Base-by-base conservation (phyloP, 2,888 invertebrate genomes). In the Drosophila picticornis region DNA sequence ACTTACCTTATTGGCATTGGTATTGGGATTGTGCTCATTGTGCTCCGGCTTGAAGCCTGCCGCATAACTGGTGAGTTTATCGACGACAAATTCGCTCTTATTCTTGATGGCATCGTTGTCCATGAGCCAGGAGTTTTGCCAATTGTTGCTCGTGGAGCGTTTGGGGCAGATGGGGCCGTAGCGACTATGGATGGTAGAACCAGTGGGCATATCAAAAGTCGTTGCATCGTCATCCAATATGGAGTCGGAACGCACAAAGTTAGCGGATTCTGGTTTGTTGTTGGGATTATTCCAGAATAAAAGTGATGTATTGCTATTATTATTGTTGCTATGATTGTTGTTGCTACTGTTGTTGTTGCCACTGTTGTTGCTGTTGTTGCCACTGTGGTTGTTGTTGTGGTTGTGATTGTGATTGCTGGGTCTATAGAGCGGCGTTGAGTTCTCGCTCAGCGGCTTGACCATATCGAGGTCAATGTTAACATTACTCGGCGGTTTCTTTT, bases 151-250 rank as follows among this genome's bases (percentile, higher is more conserved):
- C 0, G 77, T 51, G 25, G 80, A 68, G 25, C 80, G 91, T 83
- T 93, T 93, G n/a, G 93, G 93, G 61, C 96, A 96, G 78, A 96
- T 96, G 11, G 96, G 96, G 16, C 96, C 96, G 86, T 95, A 96
- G 91, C 95, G 96, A 82, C 95, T 96, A 36, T 95, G 94, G 51
- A 87, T 68, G 1, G 88, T 65, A 25, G 88, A 79, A 25, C 92
- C 84, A 34, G 94, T 93, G 38, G 95, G 95, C 50, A 94, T 94
- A 84, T 95, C 96, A 91, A 95, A 96, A 27, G 96, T 95, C 63
- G 90, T 66, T 76, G 95, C 95, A 84, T 96, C 96, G 67, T 95
- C 95, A 68, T 95, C 94, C 69, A 95, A 90, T 78, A 95, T 94
- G 16, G 95, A 94, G 88, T 95, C 95, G 38, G 94, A 94, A 36